Conservation (phyloP, 2,113 vertebrate genomes). For the Myocastor coypus region DNA sequence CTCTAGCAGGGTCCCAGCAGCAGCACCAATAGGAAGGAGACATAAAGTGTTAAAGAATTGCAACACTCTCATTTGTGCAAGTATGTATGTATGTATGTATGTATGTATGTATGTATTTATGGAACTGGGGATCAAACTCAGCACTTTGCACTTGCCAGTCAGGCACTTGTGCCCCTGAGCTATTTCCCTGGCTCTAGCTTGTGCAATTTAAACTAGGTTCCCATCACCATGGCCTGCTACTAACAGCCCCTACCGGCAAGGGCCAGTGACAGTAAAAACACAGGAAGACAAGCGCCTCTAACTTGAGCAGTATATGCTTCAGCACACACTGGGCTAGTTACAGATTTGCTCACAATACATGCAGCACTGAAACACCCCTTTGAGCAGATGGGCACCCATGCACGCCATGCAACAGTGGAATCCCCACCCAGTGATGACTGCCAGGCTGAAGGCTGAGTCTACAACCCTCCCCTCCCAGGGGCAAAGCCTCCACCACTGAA, state of each 20-base stretch:
- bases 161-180: too few relatives aligned
- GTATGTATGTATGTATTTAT: too few relatives aligned
- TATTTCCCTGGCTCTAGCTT: too few relatives aligned
- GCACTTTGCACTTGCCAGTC: too few relatives aligned
- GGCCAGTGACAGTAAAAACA: neutral
- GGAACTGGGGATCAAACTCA: too few relatives aligned
- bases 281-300: neutral
- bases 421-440: accelerated
- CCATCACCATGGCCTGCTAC: neutral
- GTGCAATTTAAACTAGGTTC: neutral
- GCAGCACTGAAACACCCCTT: neutral
- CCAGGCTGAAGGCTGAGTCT: neutral
- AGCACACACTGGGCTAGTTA: neutral
- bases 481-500: neutral
- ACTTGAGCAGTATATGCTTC: neutral
- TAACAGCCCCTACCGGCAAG: neutral
- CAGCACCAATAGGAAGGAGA: neutral
- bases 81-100: too few relatives aligned
- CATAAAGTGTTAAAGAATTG: neutral
- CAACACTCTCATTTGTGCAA: neutral
- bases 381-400: accelerated
- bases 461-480: neutral
- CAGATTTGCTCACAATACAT: neutral
- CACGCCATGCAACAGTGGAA: neutral
- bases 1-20: conserved; percentile 83